Percentiles rank a stretch among this genome's conserved stretches.
These are phyloP conservation scores for Trachymyrmex septentrionalis DNA, from an alignment of 1,140 invertebrate genomes.

Conservation along the genomic window DNA sequence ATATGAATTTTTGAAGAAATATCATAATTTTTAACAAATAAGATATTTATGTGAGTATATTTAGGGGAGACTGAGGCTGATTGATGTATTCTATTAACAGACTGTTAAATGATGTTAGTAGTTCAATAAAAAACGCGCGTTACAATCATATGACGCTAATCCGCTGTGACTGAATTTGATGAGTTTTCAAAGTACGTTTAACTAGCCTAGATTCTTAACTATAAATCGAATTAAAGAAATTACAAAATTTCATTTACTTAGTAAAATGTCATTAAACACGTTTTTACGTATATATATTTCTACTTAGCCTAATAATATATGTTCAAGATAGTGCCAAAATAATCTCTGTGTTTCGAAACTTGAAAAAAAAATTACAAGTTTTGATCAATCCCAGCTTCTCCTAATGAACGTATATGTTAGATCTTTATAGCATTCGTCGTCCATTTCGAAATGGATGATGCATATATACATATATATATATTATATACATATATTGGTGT, in stretches of 20 bases:
- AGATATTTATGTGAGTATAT: background rate
- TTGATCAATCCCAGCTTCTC: slow-evolving; percentile 27
- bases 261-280: slow-evolving; percentile 21
- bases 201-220: slow-evolving; percentile 1
- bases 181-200: background rate
- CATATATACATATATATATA: background rate
- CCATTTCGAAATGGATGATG: slow-evolving; percentile 36
- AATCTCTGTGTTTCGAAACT: slow-evolving; percentile 20
- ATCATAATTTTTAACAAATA: slow-evolving; percentile 40
- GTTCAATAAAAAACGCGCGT: background rate
- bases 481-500: slow-evolving; percentile 12
- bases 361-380: background rate
- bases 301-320: slow-evolving; percentile 37
- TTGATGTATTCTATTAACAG: slow-evolving; percentile 13
- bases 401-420: slow-evolving; percentile 56
- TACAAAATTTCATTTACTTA: slow-evolving; percentile 8
- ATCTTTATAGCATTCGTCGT: slow-evolving; percentile 33
- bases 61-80: slow-evolving; percentile 37
- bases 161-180: background rate
- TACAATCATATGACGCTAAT: background rate
- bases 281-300: slow-evolving; percentile 29
- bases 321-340: slow-evolving; percentile 5
- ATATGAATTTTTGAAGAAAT: slow-evolving; percentile 35
- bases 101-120: slow-evolving; percentile 8
- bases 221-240: background rate